Conservation (phyloP, 2,797 vertebrate genomes). For the Erithacus rubecula region DNA sequence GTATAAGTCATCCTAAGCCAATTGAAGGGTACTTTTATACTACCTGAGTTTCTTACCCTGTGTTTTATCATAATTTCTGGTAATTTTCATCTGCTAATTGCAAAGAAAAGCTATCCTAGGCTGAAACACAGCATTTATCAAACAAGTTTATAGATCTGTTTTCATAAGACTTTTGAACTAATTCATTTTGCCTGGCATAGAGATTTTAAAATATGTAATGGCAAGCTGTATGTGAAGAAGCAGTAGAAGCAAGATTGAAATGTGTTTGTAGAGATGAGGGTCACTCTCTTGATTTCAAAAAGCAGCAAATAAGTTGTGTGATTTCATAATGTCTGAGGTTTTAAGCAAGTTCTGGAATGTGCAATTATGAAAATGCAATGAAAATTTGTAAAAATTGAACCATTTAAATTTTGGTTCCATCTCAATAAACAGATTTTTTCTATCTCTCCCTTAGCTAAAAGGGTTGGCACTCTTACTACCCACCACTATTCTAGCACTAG, state of each 20-base stretch:
- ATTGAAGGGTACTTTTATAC: background rate
- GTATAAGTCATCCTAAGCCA: background rate
- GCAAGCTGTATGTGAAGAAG: background rate
- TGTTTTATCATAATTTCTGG: background rate
- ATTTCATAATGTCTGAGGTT: background rate
- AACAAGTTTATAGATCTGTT: background rate
- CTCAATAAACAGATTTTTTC: background rate
- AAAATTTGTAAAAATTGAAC: background rate
- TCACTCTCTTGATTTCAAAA: background rate
- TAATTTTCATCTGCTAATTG: background rate
- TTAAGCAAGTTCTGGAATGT: background rate
- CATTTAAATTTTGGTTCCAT: background rate
- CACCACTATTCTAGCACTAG: background rate
- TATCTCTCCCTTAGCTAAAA: background rate
- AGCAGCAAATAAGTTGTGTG: background rate
- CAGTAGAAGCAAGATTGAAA: background rate
- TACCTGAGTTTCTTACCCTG: background rate
- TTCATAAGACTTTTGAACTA: background rate
- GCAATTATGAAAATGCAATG: background rate
- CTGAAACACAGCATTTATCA: background rate
- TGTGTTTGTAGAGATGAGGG: background rate
- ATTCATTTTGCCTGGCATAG: background rate
- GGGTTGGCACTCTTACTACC: background rate
- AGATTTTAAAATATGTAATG: background rate
- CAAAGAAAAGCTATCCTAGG: background rate